A percentile compares a stretch with the other conserved stretches of the same genome.
phyloP scores from a whole-genome alignment of 2,113 vertebrate species.

The Phasianus colchicus region DNA sequence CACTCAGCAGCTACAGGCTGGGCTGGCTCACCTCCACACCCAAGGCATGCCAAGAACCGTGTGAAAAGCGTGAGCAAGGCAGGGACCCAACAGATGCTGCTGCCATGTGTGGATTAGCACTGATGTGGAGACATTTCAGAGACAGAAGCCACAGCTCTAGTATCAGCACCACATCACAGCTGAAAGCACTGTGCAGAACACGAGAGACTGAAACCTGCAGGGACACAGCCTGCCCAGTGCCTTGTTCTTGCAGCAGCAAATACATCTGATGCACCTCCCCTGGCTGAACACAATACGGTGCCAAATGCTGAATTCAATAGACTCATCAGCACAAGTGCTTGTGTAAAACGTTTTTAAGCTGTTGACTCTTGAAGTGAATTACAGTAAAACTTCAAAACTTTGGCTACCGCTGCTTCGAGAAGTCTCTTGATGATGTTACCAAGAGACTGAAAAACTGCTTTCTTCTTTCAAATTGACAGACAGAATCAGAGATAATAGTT shows the following conservation, averaged over 20 bases:
- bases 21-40: neutral
- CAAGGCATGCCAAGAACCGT: neutral
- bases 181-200: neutral
- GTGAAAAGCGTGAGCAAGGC: neutral
- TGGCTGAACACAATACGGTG: neutral
- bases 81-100: neutral
- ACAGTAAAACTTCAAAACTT: conserved; percentile 2
- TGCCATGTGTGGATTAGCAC: neutral
- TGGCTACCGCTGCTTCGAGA: neutral
- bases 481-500: conserved; percentile 18
- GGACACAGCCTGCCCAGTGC: neutral
- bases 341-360: neutral
- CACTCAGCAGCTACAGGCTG: neutral
- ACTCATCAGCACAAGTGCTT: neutral
- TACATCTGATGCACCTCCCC: neutral
- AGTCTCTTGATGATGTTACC: conserved; percentile 16
- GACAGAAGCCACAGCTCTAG: neutral
- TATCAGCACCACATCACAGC: neutral
- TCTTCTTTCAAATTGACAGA: conserved; percentile 36
- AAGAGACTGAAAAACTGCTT: conserved; percentile 11
- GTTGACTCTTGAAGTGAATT: neutral
- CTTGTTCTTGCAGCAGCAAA: neutral
- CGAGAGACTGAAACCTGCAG: neutral
- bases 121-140: neutral
- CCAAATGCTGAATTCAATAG: neutral